Conservation (phyloP, 2,888 invertebrate species). For the Aphrophora alni region DNA sequence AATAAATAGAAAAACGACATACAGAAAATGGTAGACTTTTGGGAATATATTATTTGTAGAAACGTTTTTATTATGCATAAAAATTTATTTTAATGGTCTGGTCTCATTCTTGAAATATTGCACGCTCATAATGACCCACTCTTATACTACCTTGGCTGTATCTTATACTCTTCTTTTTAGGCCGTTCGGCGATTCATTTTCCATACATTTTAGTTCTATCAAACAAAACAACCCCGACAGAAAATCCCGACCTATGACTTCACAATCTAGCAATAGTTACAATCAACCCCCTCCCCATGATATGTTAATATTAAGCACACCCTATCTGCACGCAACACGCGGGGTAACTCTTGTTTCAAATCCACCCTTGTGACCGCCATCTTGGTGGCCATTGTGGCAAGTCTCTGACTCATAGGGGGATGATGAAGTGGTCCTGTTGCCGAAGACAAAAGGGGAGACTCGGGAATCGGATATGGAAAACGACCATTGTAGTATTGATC, state of each 20-base stretch:
- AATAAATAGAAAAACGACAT: too few relatives aligned
- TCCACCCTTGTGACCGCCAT: conserved; percentile 34
- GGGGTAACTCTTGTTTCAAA: neutral
- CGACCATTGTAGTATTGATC: conserved; percentile 35
- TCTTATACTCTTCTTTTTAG: too few relatives aligned
- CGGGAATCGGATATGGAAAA: conserved; percentile 28
- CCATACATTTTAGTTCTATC: too few relatives aligned
- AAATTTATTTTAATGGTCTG: too few relatives aligned
- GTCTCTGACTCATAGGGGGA: conserved; percentile 17
- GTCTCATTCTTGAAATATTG: too few relatives aligned
- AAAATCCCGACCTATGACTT: neutral
- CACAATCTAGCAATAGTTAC: neutral
- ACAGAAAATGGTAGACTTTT: too few relatives aligned
- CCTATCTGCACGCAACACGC: neutral
- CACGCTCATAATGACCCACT: too few relatives aligned
- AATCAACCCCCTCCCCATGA: neutral
- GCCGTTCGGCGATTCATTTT: too few relatives aligned
- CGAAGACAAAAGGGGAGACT: conserved; percentile 35
- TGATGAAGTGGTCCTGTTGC: conserved; percentile 27
- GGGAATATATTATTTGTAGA: too few relatives aligned
- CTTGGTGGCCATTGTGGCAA: conserved; percentile 36
- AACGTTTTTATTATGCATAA: too few relatives aligned
- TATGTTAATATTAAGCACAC: conserved; percentile 28
- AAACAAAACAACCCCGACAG: too few relatives aligned
- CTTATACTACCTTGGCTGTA: too few relatives aligned